Evolutionary conservation across 2,797 vertebrate species (phyloP).

Genomic region (Halcyon smyrnensis): DNA sequence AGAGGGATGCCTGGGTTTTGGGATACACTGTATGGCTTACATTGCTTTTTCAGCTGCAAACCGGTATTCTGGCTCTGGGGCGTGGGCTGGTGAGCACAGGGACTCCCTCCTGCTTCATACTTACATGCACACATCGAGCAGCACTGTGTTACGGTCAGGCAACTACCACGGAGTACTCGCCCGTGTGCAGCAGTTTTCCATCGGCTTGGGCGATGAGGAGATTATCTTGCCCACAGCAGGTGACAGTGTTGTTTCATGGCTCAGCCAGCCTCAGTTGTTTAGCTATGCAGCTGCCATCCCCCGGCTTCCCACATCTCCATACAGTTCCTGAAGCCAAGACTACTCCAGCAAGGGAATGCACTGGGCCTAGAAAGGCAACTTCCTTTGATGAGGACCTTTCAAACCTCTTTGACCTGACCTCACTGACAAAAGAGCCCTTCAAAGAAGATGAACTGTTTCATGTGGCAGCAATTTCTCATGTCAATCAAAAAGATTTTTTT

Average conservation of each 20-base stretch:
- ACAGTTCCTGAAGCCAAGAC: constrained; percentile 59
- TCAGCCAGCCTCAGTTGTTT: constrained; percentile 16
- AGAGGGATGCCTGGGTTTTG: neutral
- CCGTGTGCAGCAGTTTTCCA: neutral
- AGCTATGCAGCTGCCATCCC: constrained; percentile 66
- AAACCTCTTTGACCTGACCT: constrained; percentile 75
- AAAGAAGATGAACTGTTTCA: constrained; percentile 74
- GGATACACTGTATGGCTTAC: neutral
- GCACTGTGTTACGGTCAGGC: fast-evolving
- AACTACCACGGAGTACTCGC: fast-evolving
- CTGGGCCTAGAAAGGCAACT: constrained; percentile 64
- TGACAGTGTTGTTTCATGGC: constrained; percentile 68
- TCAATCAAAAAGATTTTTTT: constrained; percentile 68
- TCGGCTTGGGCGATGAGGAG: neutral
- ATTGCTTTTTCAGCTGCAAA: neutral
- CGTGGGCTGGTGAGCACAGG: fast-evolving
- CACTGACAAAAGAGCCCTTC: constrained; percentile 73
- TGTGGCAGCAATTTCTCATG: constrained; percentile 75
- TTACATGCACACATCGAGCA: neutral
- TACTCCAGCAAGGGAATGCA: constrained; percentile 59
- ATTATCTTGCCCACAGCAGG: constrained; percentile 57
- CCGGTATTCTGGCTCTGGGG: neutral
- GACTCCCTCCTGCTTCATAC: neutral
- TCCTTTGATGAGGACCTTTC: constrained; percentile 74
- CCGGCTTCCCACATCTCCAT: constrained; percentile 50